phyloP scores from a whole-genome alignment of 2,113 vertebrate genomes.

The Xenopus tropicalis region DNA sequence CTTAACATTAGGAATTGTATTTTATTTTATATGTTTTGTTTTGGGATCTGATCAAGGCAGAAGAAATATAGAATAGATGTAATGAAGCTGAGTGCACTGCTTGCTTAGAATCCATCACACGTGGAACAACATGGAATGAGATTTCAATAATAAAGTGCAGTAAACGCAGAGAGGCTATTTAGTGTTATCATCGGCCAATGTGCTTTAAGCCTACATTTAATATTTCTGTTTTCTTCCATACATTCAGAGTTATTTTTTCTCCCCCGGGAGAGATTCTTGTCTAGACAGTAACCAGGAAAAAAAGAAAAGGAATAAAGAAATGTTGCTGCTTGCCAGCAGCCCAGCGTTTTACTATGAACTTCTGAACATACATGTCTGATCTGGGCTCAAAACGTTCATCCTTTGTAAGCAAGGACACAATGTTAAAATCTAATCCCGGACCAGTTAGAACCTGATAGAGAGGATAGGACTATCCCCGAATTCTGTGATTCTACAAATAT shows the following conservation, averaged over 20 bases:
- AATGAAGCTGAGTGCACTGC: too few species aligned
- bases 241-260: constrained; percentile 13
- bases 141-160: too few species aligned
- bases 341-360: not conserved
- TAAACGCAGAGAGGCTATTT: too few species aligned
- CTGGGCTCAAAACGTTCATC: not conserved
- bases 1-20: too few species aligned
- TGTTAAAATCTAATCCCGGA: not conserved
- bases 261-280: constrained; percentile 40
- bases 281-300: constrained; percentile 45
- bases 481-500: too few species aligned
- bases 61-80: too few species aligned
- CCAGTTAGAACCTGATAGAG: not conserved
- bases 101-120: too few species aligned
- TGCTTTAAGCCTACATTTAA: constrained; percentile 32
- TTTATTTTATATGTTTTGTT: too few species aligned
- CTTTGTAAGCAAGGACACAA: not conserved
- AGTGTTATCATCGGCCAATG: too few species aligned
- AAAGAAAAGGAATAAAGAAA: constrained; percentile 2
- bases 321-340: not conserved
- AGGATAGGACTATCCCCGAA: too few species aligned
- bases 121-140: too few species aligned
- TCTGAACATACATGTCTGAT: not conserved
- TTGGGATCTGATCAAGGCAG: too few species aligned
- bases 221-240: constrained; percentile 36